Evolutionary conservation across 1,140 invertebrate genomes (phyloP).

Genomic region (Thalassaphorura encarpata): DNA sequence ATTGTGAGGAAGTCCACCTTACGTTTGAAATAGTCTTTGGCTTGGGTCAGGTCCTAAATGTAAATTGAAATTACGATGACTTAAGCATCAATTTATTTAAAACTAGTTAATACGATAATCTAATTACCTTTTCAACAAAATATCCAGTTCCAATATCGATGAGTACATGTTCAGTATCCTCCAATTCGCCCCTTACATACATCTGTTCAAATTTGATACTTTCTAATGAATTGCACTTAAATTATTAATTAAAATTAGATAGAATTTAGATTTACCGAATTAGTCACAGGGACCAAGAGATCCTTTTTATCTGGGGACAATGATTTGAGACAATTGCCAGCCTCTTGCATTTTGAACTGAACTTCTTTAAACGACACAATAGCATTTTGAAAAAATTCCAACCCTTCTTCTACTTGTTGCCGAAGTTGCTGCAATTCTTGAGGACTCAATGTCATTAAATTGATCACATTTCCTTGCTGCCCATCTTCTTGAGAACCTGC

Average conservation of each 20-base stretch:
- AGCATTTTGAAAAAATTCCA: constrained; percentile 76
- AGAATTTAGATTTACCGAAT: constrained; percentile 53
- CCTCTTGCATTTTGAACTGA: constrained; percentile 79
- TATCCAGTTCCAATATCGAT: constrained; percentile 93
- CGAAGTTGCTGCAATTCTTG: constrained; percentile 44
- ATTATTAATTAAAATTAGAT: constrained; percentile 21
- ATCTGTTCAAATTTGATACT: constrained; percentile 45
- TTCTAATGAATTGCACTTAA: not conserved
- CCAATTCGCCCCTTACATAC: constrained; percentile 81
- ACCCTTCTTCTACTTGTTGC: constrained; percentile 79
- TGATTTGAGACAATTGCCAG: constrained; percentile 71
- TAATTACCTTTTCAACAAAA: constrained; percentile 75
- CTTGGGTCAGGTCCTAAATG: too few species aligned
- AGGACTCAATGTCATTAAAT: constrained; percentile 25
- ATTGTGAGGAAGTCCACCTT: constrained; percentile 82
- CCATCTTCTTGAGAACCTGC: not conserved
- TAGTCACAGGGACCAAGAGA: constrained; percentile 81
- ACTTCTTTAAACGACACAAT: constrained; percentile 78
- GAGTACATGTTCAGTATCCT: constrained; percentile 69
- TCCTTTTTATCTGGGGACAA: constrained; percentile 60
- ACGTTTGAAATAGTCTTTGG: constrained; percentile 83
- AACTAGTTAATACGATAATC: constrained; percentile 2
- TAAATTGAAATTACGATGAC: too few species aligned
- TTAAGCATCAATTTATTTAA: too few species aligned
- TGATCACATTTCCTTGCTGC: constrained; percentile 21